These are phyloP conservation scores for Chamaetylas fuelleborni DNA, from an alignment of 2,113 vertebrate species.

Conservation along the genomic window DNA sequence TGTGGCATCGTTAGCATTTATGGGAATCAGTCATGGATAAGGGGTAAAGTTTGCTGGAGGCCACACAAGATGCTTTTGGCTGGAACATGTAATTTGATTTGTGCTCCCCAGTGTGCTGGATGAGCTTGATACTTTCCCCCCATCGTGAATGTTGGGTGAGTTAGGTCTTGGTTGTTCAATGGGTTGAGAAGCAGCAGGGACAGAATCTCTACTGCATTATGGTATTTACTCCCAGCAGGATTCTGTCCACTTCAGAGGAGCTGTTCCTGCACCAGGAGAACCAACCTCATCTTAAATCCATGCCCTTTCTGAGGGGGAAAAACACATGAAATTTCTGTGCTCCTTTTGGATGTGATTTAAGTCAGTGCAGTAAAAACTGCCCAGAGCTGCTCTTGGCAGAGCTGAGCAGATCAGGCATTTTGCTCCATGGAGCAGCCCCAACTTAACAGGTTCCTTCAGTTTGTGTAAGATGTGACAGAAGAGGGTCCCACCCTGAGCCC, in stretches of 20 bases:
- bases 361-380: not conserved
- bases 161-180: not conserved
- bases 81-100: not conserved
- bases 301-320: not conserved
- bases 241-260: not conserved
- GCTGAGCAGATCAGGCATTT: not conserved
- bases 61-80: not conserved
- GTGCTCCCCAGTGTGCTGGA: not conserved
- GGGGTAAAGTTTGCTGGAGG: not conserved
- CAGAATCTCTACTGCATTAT: not conserved
- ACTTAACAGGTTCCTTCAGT: not conserved
- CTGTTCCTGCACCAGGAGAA: not conserved
- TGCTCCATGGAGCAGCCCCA: not conserved
- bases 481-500: not conserved
- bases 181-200: not conserved
- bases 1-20: accelerated
- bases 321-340: not conserved
- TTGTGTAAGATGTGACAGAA: not conserved
- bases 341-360: not conserved
- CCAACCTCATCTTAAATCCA: not conserved
- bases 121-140: not conserved
- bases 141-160: accelerated
- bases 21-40: not conserved
- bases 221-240: not conserved
- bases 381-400: not conserved